Evolutionary conservation across 2,888 invertebrate species (phyloP), one percentile per base, ranked within the genome.

Genomic region (Pammene aurita): DNA sequence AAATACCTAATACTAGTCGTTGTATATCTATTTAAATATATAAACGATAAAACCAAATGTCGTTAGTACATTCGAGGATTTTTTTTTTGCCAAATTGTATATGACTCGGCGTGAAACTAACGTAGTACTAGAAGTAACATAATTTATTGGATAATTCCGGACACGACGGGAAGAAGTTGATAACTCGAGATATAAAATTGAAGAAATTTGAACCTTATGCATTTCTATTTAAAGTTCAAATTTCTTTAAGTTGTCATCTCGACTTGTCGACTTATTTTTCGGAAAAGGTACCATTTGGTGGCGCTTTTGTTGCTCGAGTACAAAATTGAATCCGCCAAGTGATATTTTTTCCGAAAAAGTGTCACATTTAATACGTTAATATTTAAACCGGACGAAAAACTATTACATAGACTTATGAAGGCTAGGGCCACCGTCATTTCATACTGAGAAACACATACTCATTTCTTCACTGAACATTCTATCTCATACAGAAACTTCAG

Each of bases 321-420:
- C 38, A 38, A 38, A 2, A 1, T 9, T 35, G 35, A 9, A 38
- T 9, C 9, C 7, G 7, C 9, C 38, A 9, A 38, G 6, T 42
- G 4, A 4, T 26, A 26, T 4, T 4, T 26, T 26, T 26, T 26
- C 26, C 26, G 26, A 26, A 26, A 26, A 26, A 26, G 26, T 26
- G 2, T 26, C 26, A 26, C 26, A 26, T 34, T 11, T 67, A 57
- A 58, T 64, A 68, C 58, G 57, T 64, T 64, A 68, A 58, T 54
- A 46, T 68, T 50, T 58, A 52, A 16, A n/a, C 50, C 16, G 34
- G 11, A 63, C 7, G 9, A 26, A 57, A 56, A 41, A 52, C 54
- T 42, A 67, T 34, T 42, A 56, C 42, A 48, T 48, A 56, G 0
- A 16, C 18, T 7, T 52, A 52, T 41, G 2, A 63, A 63, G 52